A percentile compares a stretch with the other conserved stretches of the same genome.
phyloP scores from a whole-genome alignment of 1,140 invertebrate species.

The Leucophenga varia region DNA sequence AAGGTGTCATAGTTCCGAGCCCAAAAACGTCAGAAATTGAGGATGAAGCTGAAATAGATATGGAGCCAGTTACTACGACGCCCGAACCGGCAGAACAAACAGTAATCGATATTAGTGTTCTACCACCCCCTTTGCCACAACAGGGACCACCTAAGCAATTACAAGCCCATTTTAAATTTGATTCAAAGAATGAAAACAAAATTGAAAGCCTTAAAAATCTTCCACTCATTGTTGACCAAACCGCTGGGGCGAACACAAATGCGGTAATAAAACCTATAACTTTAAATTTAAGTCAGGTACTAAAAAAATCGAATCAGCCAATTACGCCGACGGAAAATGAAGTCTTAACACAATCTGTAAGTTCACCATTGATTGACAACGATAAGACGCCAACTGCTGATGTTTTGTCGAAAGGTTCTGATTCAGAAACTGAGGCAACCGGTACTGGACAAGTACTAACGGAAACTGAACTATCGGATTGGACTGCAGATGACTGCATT shows the following conservation, averaged over 20 bases:
- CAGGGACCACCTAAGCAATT: conserved; percentile 27
- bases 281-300: conserved; percentile 31
- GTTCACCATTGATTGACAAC: conserved; percentile 29
- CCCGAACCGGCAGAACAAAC: conserved; percentile 45
- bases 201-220: conserved; percentile 51
- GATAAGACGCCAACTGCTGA: conserved; percentile 53
- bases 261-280: conserved; percentile 44
- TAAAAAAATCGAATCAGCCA: conserved; percentile 22
- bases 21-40: conserved; percentile 31
- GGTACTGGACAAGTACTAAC: conserved; percentile 70
- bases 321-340: conserved; percentile 30
- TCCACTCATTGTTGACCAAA: conserved; percentile 43
- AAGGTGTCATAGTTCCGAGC: conserved; percentile 36
- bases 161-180: conserved; percentile 37
- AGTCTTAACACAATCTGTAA: conserved; percentile 25
- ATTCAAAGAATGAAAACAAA: conserved; percentile 55
- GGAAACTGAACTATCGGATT: conserved; percentile 83
- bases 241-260: conserved; percentile 27
- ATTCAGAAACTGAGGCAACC: conserved; percentile 64
- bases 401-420: conserved; percentile 28
- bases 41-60: conserved; percentile 31
- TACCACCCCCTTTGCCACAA: neutral
- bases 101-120: conserved; percentile 31
- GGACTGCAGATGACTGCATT: conserved; percentile 75
- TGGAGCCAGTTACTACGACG: conserved; percentile 44